These are phyloP conservation scores for Heliconius charithonia DNA, from an alignment of 2,888 invertebrate species.

Conservation along the genomic window DNA sequence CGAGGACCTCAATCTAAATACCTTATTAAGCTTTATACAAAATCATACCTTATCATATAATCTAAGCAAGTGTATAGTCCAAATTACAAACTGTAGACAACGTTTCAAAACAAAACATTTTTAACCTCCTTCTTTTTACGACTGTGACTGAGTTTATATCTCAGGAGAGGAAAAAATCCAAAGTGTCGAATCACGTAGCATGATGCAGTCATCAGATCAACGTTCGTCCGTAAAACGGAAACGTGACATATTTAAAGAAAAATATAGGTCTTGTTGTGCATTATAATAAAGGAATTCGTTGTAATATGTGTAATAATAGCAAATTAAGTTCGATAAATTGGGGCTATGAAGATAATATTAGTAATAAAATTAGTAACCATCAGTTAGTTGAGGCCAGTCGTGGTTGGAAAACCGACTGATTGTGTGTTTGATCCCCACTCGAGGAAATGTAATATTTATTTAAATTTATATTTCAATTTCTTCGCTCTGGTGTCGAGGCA, in stretches of 20 bases:
- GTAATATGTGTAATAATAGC: neutral
- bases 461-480: too few relatives aligned
- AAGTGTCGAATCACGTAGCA: slow-evolving; percentile 46
- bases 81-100: slow-evolving; percentile 8
- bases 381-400: too few relatives aligned
- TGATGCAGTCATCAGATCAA: slow-evolving; percentile 46
- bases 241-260: slow-evolving; percentile 36
- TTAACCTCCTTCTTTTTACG: slow-evolving; percentile 14
- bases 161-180: slow-evolving; percentile 19
- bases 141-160: neutral
- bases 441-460: too few relatives aligned
- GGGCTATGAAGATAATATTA: neutral
- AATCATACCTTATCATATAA: neutral
- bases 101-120: slow-evolving; percentile 6
- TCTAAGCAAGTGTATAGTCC: neutral
- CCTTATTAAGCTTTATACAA: neutral
- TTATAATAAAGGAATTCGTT: neutral
- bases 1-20: neutral
- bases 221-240: slow-evolving; percentile 33
- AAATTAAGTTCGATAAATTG: neutral
- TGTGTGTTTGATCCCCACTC: too few relatives aligned
- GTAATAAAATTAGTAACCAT: too few relatives aligned
- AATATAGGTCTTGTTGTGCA: slow-evolving; percentile 7
- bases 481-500: too few relatives aligned
- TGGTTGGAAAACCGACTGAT: too few relatives aligned